Evolutionary conservation across 2,888 invertebrate species (phyloP).

Genomic region (Heliconius charithonia): DNA sequence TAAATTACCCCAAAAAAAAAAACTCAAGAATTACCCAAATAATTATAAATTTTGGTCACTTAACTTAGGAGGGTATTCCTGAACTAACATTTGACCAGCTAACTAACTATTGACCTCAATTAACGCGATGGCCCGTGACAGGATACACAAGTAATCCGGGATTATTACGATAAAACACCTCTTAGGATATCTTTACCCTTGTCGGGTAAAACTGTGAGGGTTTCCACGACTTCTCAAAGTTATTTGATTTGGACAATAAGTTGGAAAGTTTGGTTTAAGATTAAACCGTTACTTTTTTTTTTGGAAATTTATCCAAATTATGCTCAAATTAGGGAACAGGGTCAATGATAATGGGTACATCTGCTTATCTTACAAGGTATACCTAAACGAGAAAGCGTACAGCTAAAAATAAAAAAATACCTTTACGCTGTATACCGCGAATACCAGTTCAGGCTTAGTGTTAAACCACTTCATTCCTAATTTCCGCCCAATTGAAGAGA

Average conservation of each 20-base stretch:
- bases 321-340: no score
- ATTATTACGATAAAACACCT: slow-evolving; percentile 81
- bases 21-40: background rate
- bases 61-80: slow-evolving; percentile 41
- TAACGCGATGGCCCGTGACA: slow-evolving; percentile 74
- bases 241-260: background rate
- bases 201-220: slow-evolving; percentile 18
- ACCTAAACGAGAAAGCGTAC: background rate
- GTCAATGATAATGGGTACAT: no score
- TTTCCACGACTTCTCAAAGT: slow-evolving; percentile 9
- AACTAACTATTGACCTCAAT: slow-evolving; percentile 76
- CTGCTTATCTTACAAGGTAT: background rate
- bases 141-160: slow-evolving; percentile 76
- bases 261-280: background rate
- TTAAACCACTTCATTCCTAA: no score
- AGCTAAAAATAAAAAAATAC: background rate
- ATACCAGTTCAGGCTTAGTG: background rate
- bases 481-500: background rate
- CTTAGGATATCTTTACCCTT: slow-evolving; percentile 57
- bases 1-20: background rate
- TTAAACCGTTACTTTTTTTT: no score
- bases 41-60: slow-evolving; percentile 27
- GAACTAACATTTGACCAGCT: slow-evolving; percentile 55
- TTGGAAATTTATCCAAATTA: no score
- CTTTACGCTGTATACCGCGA: background rate